Evolutionary conservation across 2,888 invertebrate species (phyloP).

Genomic region (Apamea monoglypha): DNA sequence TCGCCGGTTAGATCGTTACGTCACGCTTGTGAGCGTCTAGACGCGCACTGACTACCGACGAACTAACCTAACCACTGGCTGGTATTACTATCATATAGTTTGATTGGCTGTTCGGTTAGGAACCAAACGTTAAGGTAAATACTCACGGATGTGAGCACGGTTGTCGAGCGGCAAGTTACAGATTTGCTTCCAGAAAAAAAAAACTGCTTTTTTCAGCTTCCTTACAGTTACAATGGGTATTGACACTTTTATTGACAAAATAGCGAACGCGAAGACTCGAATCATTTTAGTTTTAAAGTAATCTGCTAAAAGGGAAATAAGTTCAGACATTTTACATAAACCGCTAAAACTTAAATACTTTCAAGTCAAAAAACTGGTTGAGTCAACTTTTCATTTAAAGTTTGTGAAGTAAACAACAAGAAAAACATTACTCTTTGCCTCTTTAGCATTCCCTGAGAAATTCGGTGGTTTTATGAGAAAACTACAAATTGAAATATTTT

Average conservation of each 20-base stretch:
- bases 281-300: slow-evolving; percentile 39
- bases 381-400: slow-evolving; percentile 24
- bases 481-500: slow-evolving; percentile 53
- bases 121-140: not conserved
- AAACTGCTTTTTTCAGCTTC: not conserved
- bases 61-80: not conserved
- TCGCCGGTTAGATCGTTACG: not conserved
- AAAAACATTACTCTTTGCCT: slow-evolving; percentile 13
- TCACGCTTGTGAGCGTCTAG: slow-evolving; percentile 25
- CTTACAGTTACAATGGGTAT: not conserved
- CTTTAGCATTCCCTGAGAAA: slow-evolving; percentile 8
- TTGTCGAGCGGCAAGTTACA: not conserved
- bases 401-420: slow-evolving; percentile 33
- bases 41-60: slow-evolving; percentile 2
- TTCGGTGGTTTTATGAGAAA: slow-evolving; percentile 24
- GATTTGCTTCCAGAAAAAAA: not conserved
- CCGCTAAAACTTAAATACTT: slow-evolving; percentile 19
- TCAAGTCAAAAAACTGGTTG: slow-evolving; percentile 1
- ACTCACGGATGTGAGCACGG: no score
- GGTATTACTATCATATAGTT: slow-evolving; percentile 16
- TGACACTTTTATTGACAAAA: not conserved
- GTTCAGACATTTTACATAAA: slow-evolving; percentile 14
- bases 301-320: slow-evolving; percentile 41
- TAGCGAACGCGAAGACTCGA: slow-evolving; percentile 1
- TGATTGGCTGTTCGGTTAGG: not conserved